Conservation (phyloP, 2,113 vertebrate species). For the Antidorcas marsupialis region DNA sequence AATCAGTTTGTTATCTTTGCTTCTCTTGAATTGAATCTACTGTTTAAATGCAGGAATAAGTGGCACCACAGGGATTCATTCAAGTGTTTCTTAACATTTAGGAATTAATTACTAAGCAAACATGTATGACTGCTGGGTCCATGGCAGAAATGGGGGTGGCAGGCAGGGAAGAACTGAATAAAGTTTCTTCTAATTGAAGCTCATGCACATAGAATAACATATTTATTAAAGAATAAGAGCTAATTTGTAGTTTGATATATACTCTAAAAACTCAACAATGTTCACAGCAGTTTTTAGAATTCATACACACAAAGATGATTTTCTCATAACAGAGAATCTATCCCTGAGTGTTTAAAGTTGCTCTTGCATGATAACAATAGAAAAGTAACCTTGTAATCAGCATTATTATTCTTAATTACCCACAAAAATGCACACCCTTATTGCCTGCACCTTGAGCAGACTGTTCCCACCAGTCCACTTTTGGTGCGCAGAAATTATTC, state of each 20-base stretch:
- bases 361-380: neutral
- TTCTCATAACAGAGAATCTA: neutral
- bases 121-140: neutral
- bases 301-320: neutral
- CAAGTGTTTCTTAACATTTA: neutral
- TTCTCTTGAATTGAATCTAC: neutral
- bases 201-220: neutral
- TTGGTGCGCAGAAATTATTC: neutral
- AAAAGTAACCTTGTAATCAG: slow-evolving; percentile 10
- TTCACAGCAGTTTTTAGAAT: neutral
- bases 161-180: neutral
- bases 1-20: neutral
- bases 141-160: rapidly evolving
- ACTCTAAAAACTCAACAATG: neutral
- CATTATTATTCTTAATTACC: neutral
- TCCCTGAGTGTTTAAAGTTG: slow-evolving; percentile 10
- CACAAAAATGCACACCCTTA: neutral
- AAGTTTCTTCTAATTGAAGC: neutral
- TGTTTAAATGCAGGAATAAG: neutral
- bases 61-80: neutral
- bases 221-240: neutral
- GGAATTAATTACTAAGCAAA: slow-evolving; percentile 3
- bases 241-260: neutral
- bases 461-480: neutral
- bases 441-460: neutral